A percentile compares a stretch with the other conserved stretches of the same genome.
phyloP scores from a whole-genome alignment of 2,888 invertebrate species.

The Dolomedes plantarius region DNA sequence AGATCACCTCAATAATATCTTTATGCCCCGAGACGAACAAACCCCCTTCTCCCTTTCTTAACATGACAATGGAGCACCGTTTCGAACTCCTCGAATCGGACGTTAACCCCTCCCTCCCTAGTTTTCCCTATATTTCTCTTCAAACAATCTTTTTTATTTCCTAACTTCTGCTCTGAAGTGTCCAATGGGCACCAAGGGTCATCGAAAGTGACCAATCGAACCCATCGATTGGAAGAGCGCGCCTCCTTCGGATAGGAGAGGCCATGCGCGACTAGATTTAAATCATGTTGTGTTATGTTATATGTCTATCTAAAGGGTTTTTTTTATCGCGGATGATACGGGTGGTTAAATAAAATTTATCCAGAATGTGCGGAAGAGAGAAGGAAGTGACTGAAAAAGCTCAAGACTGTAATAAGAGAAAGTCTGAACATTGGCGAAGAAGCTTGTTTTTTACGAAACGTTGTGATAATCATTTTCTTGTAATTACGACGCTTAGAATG shows the following conservation, averaged over 20 bases:
- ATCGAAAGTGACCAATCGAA: background rate
- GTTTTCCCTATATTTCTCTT: background rate
- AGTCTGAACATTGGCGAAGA: too few relatives aligned
- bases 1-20: background rate
- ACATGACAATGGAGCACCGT: background rate
- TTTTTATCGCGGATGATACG: too few relatives aligned
- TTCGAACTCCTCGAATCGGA: background rate
- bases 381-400: too few relatives aligned
- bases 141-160: background rate
- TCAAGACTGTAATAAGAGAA: too few relatives aligned
- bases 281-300: too few relatives aligned
- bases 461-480: too few relatives aligned
- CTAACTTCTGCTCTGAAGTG: background rate
- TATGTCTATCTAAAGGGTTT: too few relatives aligned
- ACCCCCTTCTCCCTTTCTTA: background rate
- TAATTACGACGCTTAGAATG: too few relatives aligned
- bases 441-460: too few relatives aligned
- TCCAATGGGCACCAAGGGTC: background rate
- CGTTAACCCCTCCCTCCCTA: background rate
- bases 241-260: background rate
- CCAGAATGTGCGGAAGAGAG: too few relatives aligned
- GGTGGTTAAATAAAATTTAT: too few relatives aligned
- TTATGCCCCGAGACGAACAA: background rate
- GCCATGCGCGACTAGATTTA: background rate
- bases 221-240: background rate